Conservation (phyloP, 2,797 vertebrate species). For the Columba guinea region DNA sequence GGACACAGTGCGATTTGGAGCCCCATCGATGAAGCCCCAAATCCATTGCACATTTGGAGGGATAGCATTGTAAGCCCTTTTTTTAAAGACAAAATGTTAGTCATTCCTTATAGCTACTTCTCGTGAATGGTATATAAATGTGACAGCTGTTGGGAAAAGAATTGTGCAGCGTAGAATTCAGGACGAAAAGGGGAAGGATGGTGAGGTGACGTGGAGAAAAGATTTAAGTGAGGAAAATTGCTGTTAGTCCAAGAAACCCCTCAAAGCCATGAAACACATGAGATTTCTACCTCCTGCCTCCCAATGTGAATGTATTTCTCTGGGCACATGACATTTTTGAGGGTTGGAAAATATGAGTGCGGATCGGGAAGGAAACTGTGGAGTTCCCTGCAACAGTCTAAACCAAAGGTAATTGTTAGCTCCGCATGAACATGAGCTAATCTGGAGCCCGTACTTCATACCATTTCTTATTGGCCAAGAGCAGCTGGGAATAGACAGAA, state of each 20-base stretch:
- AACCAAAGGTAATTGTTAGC: slow-evolving; percentile 37
- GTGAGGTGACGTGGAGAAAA: not conserved
- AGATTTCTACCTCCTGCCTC: not conserved
- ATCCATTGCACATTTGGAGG: not conserved
- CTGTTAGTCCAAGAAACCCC: not conserved
- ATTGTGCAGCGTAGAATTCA: not conserved
- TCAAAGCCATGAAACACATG: accelerated
- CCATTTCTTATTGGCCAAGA: not conserved
- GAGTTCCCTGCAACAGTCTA: slow-evolving; percentile 1
- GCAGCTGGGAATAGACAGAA: slow-evolving; percentile 31
- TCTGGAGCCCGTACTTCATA: not conserved
- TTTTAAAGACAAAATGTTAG: not conserved
- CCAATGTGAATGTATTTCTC: not conserved
- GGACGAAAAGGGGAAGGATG: not conserved
- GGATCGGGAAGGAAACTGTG: not conserved
- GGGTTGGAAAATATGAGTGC: not conserved
- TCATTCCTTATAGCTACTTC: not conserved
- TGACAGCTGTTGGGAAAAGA: not conserved
- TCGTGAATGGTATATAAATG: not conserved
- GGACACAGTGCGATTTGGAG: not conserved
- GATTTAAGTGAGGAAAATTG: not conserved
- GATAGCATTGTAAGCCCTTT: not conserved
- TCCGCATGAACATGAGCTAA: slow-evolving; percentile 20
- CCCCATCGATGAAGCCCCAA: not conserved
- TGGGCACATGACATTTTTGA: not conserved